Percentiles rank a stretch among this genome's conserved stretches.
Evolutionary conservation across 53 echinoderm and acorn worm species (phyloP).

Genomic region (Patiria pectinifera): DNA sequence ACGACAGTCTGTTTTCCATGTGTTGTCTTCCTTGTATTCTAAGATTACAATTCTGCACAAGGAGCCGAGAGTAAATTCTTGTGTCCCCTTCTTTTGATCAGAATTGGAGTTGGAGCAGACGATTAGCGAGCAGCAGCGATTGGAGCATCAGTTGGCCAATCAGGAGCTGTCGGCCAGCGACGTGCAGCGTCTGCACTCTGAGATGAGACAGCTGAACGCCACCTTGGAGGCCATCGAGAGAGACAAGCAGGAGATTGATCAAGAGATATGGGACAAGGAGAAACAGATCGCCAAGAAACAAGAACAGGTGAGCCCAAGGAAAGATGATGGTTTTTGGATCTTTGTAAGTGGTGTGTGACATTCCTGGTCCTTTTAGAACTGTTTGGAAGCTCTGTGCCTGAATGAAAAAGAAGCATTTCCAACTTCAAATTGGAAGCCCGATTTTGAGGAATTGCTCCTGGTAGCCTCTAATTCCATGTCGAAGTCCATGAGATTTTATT

Average conservation of each 20-base stretch:
- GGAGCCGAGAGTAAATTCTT: too few relatives aligned
- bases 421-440: too few relatives aligned
- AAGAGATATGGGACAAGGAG: conserved; percentile 93
- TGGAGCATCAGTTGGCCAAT: conserved; percentile 78
- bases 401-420: too few relatives aligned
- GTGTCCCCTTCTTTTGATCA: background rate
- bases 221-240: conserved; percentile 81
- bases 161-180: conserved; percentile 91
- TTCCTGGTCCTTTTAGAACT: too few relatives aligned
- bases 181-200: conserved; percentile 88
- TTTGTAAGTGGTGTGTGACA: background rate
- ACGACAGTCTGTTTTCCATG: too few relatives aligned
- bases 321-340: background rate
- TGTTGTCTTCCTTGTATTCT: too few relatives aligned
- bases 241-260: conserved; percentile 85
- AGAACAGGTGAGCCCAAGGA: conserved; percentile 68
- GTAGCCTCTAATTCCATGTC: too few relatives aligned
- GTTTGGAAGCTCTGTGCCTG: too few relatives aligned
- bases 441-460: too few relatives aligned
- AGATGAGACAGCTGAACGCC: conserved; percentile 82
- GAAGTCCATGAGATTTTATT: too few relatives aligned
- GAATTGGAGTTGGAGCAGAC: conserved; percentile 80
- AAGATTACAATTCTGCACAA: too few relatives aligned
- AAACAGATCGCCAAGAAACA: conserved; percentile 88
- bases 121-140: conserved; percentile 50